Percentiles rank a stretch among this genome's conserved stretches.
Evolutionary conservation across 23 tunicate species (phyloP).

Genomic region (Phallusia fumigata): DNA sequence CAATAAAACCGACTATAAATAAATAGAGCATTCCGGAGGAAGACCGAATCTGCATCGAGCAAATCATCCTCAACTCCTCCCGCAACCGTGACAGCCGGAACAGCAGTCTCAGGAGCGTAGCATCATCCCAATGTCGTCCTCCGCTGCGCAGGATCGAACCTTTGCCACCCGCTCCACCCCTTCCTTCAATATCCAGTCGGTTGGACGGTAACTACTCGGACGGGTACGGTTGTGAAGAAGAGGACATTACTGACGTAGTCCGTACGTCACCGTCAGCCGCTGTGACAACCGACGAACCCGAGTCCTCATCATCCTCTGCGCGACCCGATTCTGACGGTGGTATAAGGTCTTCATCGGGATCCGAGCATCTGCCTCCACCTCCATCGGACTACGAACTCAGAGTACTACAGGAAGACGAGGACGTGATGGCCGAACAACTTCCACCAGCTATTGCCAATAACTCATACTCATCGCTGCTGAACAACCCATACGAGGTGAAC

Average conservation of each 20-base stretch:
- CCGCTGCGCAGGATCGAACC: conserved; percentile 12
- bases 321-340: conserved; percentile 39
- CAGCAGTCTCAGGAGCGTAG: conserved; percentile 48
- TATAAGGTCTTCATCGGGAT: conserved; percentile 30
- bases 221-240: background rate
- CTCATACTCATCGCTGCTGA: conserved; percentile 52
- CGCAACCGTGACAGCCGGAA: conserved; percentile 25
- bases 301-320: conserved; percentile 29
- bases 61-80: background rate
- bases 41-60: background rate
- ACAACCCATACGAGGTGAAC: conserved; percentile 27
- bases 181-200: conserved; percentile 1
- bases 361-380: conserved; percentile 48
- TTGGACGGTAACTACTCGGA: background rate
- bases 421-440: conserved; percentile 1
- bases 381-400: conserved; percentile 44
- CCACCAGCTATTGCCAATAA: conserved; percentile 38
- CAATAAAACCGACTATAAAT: no score
- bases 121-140: conserved; percentile 30
- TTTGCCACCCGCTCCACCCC: conserved; percentile 19
- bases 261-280: background rate
- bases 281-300: conserved; percentile 25
- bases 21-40: background rate
- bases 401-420: conserved; percentile 33
- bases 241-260: background rate